Conservation (phyloP, 2,888 invertebrate genomes). For the Diadromus collaris region DNA sequence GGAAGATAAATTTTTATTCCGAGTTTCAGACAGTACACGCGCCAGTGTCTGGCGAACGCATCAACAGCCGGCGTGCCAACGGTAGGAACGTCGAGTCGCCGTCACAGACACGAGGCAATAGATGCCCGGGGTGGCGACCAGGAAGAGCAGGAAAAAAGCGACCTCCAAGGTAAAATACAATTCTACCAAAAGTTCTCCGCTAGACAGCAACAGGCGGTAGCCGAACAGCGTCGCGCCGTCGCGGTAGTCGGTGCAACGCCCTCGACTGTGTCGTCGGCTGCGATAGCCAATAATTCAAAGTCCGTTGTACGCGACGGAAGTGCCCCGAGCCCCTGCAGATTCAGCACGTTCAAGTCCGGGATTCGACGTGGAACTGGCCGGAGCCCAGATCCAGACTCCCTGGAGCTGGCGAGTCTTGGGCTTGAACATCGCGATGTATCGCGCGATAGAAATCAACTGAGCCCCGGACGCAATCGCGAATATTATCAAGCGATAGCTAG, state of each 20-base stretch:
- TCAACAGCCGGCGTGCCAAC: slow-evolving; percentile 73
- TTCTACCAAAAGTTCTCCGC: slow-evolving; percentile 78
- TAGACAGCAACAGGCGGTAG: slow-evolving; percentile 77
- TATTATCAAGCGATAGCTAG: slow-evolving; percentile 55
- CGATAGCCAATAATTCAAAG: slow-evolving; percentile 51
- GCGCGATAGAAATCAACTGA: slow-evolving; percentile 63
- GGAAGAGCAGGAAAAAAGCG: slow-evolving; percentile 78
- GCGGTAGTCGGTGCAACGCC: slow-evolving; percentile 76
- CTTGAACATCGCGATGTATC: slow-evolving; percentile 68
- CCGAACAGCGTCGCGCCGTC: slow-evolving; percentile 82
- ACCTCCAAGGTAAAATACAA: slow-evolving; percentile 78
- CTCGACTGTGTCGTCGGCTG: slow-evolving; percentile 31
- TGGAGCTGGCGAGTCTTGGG: slow-evolving; percentile 69
- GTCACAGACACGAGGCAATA: slow-evolving; percentile 70
- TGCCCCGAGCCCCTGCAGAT: slow-evolving; percentile 61
- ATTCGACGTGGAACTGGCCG: slow-evolving; percentile 58
- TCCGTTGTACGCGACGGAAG: slow-evolving; percentile 56
- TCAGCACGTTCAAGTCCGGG: slow-evolving; percentile 75
- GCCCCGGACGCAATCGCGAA: slow-evolving; percentile 61
- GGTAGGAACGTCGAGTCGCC: slow-evolving; percentile 72
- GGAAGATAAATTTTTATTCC: slow-evolving; percentile 19
- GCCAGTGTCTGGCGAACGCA: slow-evolving; percentile 77
- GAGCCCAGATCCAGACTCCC: slow-evolving; percentile 60
- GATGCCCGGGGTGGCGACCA: slow-evolving; percentile 73
- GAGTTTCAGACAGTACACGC: slow-evolving; percentile 76